These are phyloP conservation scores for Tribolium madens DNA, from an alignment of 1,140 invertebrate genomes.

Conservation along the genomic window DNA sequence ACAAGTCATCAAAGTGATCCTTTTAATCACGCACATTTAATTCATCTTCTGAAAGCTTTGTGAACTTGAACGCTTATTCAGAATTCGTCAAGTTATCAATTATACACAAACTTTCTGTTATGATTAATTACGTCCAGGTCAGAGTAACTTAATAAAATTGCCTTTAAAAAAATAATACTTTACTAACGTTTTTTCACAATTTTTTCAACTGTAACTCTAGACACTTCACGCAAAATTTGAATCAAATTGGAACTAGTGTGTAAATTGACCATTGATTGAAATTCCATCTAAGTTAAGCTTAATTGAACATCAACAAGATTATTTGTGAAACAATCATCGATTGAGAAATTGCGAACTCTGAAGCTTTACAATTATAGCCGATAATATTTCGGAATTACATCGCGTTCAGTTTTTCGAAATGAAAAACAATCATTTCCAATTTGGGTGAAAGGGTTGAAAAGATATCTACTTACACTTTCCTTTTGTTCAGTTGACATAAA, in stretches of 20 bases:
- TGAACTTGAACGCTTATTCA: slow-evolving; percentile 17
- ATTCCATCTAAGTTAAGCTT: background rate
- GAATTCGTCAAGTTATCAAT: slow-evolving; percentile 12
- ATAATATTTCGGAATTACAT: background rate
- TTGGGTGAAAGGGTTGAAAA: background rate
- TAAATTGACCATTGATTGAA: no score
- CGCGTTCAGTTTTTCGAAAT: no score
- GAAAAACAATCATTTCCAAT: no score
- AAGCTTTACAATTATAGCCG: background rate
- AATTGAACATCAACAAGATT: background rate
- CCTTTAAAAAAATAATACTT: slow-evolving; percentile 8
- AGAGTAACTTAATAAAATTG: slow-evolving; percentile 20
- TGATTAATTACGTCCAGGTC: slow-evolving; percentile 19
- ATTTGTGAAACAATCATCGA: background rate
- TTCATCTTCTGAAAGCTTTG: slow-evolving; percentile 32
- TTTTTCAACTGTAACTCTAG: no score
- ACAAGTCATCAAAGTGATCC: slow-evolving; percentile 23
- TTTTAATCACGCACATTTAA: slow-evolving; percentile 25
- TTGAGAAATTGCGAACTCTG: no score
- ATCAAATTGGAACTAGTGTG: no score
- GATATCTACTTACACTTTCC: background rate
- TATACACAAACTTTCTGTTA: slow-evolving; percentile 34
- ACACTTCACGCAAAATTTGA: no score
- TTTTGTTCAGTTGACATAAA: background rate
- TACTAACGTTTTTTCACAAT: background rate